Evolutionary conservation across 2,797 vertebrate genomes (phyloP).

Genomic region (Neoniphon sammara): DNA sequence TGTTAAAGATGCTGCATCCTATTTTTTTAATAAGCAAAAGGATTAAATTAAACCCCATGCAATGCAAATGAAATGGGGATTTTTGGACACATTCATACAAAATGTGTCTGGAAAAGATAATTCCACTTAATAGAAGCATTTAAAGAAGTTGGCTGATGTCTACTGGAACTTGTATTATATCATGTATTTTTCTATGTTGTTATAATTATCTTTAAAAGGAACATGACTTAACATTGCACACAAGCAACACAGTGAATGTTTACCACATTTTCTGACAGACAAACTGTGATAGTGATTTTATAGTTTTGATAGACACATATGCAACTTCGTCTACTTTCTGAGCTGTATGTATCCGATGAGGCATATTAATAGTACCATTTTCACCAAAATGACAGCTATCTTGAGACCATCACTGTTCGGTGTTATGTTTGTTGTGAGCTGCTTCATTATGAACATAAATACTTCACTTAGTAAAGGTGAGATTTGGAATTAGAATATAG

Average conservation of each 20-base stretch:
- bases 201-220: slow-evolving; percentile 51
- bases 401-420: neutral
- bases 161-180: slow-evolving; percentile 77
- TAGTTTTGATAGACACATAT: neutral
- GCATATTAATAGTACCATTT: neutral
- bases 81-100: slow-evolving; percentile 83
- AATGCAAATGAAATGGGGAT: slow-evolving; percentile 84
- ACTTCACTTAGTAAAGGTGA: neutral
- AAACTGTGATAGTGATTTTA: neutral
- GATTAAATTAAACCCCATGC: slow-evolving; percentile 85
- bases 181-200: slow-evolving; percentile 50
- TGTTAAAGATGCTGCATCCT: slow-evolving; percentile 84
- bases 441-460: neutral
- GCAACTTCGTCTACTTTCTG: neutral
- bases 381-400: too few relatives aligned
- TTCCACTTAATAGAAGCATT: slow-evolving; percentile 85
- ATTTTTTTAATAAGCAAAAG: slow-evolving; percentile 83
- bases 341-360: neutral
- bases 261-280: slow-evolving; percentile 21
- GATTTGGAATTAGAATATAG: neutral
- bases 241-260: slow-evolving; percentile 41
- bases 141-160: slow-evolving; percentile 81
- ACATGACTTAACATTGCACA: slow-evolving; percentile 15
- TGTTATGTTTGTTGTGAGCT: neutral
- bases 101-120: slow-evolving; percentile 88